Evolutionary conservation across 2,888 invertebrate genomes (phyloP).

Genomic region (Sycophila texana): DNA sequence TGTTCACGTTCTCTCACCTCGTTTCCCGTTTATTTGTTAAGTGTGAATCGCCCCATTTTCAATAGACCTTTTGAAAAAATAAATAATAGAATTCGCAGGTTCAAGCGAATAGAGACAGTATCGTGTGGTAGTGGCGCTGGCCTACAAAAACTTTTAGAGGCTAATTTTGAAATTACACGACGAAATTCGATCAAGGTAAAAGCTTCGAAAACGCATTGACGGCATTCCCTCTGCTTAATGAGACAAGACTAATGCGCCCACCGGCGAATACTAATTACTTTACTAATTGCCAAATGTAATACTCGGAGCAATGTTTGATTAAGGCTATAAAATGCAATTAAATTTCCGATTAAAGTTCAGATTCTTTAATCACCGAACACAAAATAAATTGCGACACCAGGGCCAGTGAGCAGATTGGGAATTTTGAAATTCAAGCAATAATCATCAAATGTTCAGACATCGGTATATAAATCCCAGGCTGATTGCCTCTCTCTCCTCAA

Average conservation of each 20-base stretch:
- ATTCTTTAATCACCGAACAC: not conserved
- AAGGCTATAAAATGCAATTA: slow-evolving; percentile 26
- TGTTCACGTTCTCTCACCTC: not conserved
- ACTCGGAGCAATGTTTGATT: slow-evolving; percentile 29
- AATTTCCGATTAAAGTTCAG: slow-evolving; percentile 20
- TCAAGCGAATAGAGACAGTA: not conserved
- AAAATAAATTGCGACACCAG: no score
- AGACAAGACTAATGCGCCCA: slow-evolving; percentile 44
- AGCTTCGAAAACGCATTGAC: slow-evolving; percentile 21
- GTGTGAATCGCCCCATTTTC: no score
- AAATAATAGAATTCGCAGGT: no score
- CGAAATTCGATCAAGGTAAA: slow-evolving; percentile 31
- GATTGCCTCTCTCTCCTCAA: no score
- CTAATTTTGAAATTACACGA: slow-evolving; percentile 1
- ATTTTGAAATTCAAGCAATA: no score
- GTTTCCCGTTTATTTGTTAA: not conserved
- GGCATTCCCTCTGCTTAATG: slow-evolving; percentile 40
- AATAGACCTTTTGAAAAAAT: no score
- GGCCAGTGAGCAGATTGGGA: no score
- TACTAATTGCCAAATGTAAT: slow-evolving; percentile 51
- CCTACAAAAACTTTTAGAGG: no score
- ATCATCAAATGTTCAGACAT: not conserved
- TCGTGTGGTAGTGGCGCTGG: no score
- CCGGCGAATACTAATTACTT: slow-evolving; percentile 64
- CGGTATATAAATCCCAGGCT: not conserved